Base-by-base conservation (phyloP, 2,797 vertebrate genomes). In the Microctenopoma lineatum region DNA sequence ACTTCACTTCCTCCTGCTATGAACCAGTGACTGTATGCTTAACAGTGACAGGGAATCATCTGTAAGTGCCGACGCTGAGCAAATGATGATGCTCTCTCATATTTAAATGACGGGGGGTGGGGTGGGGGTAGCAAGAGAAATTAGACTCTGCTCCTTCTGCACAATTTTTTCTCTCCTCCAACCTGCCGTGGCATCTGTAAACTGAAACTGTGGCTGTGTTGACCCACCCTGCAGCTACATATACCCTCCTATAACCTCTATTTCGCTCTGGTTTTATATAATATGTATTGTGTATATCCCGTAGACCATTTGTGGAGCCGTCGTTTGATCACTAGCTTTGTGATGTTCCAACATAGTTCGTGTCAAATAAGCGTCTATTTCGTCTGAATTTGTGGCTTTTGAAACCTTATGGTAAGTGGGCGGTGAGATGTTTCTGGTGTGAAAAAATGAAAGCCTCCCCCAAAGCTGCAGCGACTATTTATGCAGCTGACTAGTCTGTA, bases 31-130 rank as follows among this genome's bases (percentile, higher is more conserved):
- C 57, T 84, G 84, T 85, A 74, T 83, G 82, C 83, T 90, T 79
- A 85, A 59, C 38, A 34, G 66, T 85, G 86, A 88, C 84, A 82
- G 83, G 56, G 67, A 83, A 70, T 87, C 87, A 85, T 87, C 76
- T 76, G 73, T 80, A 74, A 59, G 59, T 61, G 78, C 61, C 42
- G 38, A 58, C 79, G 70, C 70, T 34, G 34, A 73, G 77, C 59
- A 66, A 86, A 83, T 66, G 65, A 79, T 73, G 77, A 72, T 54
- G 70, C 58, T 60, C 45, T 25, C 16, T 27, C 55, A 45, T 36
- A 55, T 86, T 63, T 52, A 34, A 70, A 79, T 70, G 5, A 21
- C 46, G n/a, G 34, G 38, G 26, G 3, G 36, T 18, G 9, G 16
- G 32, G 21, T 21, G 21, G 21, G 52, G 70, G 50, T 21, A 44